Conservation (phyloP, 1,140 invertebrate species). For the Teleopsis dalmanni region DNA sequence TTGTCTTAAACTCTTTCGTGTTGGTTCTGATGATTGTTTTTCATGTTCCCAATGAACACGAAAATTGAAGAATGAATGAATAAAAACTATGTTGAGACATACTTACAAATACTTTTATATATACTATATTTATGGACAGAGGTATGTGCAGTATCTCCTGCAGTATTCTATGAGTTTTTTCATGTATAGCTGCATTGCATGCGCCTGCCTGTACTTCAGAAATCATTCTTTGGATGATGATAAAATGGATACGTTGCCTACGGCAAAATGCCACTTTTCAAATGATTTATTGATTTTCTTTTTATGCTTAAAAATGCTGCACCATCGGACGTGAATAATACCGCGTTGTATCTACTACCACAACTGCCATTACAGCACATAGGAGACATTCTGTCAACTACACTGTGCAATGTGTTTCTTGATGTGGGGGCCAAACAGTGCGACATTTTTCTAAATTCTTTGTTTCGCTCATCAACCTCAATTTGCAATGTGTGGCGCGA, state of each 20-base stretch:
- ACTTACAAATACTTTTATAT: no score
- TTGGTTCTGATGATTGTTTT: background rate
- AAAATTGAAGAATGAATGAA: background rate
- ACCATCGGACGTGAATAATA: background rate
- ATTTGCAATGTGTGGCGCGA: no score
- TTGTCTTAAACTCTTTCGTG: constrained; percentile 6
- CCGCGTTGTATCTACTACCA: no score
- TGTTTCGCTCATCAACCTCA: no score
- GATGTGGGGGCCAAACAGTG: no score
- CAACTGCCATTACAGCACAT: no score
- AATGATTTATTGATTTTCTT: constrained; percentile 8
- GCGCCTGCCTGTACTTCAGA: background rate
- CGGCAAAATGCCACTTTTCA: constrained; percentile 6
- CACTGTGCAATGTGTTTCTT: no score
- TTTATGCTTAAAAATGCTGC: background rate
- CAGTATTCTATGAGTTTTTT: background rate
- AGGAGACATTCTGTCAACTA: no score
- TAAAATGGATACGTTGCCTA: constrained; percentile 5
- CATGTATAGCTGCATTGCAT: background rate
- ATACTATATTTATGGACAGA: no score
- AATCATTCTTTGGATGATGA: background rate
- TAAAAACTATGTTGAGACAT: background rate
- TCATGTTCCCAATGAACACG: background rate
- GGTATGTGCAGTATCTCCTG: background rate
- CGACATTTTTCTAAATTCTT: no score